Evolutionary conservation across 2,888 invertebrate genomes (phyloP).

Genomic region (Himalopsyche japonica): DNA sequence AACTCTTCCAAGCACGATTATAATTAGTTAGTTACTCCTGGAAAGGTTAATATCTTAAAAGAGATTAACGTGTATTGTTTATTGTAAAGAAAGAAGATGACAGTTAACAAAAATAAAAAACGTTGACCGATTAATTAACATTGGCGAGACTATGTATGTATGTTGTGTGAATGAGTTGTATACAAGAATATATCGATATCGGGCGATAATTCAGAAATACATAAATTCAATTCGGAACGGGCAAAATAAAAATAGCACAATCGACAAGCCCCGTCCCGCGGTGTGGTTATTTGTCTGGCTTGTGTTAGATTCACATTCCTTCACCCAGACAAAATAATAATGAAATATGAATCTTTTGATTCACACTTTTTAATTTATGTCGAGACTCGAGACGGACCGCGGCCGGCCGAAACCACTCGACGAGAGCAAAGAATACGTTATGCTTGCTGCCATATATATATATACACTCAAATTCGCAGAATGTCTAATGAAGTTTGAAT

Average conservation of each 20-base stretch:
- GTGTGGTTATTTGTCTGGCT: neutral
- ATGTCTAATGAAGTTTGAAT: too few species aligned
- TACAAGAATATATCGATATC: neutral
- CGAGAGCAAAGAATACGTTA: neutral
- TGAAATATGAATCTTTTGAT: neutral
- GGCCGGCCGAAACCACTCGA: neutral
- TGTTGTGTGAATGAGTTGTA: neutral
- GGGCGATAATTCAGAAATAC: neutral
- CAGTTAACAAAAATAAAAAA: neutral
- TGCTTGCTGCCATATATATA: too few species aligned
- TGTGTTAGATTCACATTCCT: neutral
- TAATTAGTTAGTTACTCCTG: too few species aligned
- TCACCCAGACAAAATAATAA: neutral
- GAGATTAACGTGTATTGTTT: too few species aligned
- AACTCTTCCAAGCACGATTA: too few species aligned
- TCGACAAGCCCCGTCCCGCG: neutral
- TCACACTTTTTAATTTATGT: neutral
- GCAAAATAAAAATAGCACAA: neutral
- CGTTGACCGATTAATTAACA: neutral
- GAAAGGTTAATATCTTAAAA: too few species aligned
- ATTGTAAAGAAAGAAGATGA: neutral
- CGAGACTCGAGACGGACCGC: neutral
- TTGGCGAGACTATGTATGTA: neutral
- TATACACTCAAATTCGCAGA: too few species aligned
- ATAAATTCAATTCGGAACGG: neutral